phyloP scores from a whole-genome alignment of 2,797 vertebrate species.

The Strix occidentalis region DNA sequence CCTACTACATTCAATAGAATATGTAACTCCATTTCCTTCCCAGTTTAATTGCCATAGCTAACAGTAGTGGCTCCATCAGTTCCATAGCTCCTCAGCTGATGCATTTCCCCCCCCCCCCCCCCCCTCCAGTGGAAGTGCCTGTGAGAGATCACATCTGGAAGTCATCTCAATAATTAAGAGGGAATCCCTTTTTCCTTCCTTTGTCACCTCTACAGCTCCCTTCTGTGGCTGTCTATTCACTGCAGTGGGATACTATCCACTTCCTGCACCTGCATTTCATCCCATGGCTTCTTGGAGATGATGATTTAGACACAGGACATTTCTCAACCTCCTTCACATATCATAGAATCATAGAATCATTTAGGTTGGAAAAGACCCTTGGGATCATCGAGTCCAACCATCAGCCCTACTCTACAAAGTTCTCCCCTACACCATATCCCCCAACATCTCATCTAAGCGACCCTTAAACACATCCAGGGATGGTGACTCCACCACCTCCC shows the following conservation, averaged over 20 bases:
- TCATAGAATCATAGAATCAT: too few species aligned
- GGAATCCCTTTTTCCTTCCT: neutral
- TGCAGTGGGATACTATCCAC: neutral
- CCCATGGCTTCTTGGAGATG: neutral
- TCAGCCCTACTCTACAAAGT: too few species aligned
- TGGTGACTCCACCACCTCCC: too few species aligned
- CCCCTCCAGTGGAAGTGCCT: neutral
- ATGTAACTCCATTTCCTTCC: neutral
- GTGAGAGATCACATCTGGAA: neutral
- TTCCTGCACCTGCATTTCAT: neutral
- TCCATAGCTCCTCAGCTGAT: neutral
- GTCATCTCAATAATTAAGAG: neutral
- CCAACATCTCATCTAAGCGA: too few species aligned
- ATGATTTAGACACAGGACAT: neutral
- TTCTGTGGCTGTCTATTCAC: neutral
- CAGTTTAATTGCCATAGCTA: neutral
- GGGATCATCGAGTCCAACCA: too few species aligned
- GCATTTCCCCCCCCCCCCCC: neutral
- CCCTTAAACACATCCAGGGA: too few species aligned
- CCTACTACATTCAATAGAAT: neutral
- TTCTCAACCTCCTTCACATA: neutral
- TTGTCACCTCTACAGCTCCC: neutral
- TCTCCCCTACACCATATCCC: too few species aligned
- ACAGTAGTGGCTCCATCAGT: neutral
- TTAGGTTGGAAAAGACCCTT: too few species aligned